Conservation (phyloP, 2,888 invertebrate genomes). For the Tenthredo scrophulariae region DNA sequence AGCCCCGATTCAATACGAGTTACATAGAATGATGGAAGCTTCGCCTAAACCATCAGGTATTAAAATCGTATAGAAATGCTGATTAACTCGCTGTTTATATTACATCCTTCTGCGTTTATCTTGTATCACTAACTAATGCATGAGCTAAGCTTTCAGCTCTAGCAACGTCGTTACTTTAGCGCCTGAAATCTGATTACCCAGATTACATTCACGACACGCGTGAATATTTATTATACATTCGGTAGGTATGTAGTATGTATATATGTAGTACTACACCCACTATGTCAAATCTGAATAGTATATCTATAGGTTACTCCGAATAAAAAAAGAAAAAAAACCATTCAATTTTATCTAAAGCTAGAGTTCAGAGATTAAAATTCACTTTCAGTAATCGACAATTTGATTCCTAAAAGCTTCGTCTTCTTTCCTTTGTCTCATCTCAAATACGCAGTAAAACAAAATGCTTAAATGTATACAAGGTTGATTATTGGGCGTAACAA, state of each 20-base stretch:
- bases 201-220: neutral
- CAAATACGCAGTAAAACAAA: too few species aligned
- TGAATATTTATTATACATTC: neutral
- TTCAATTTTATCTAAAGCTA: neutral
- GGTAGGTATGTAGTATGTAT: neutral
- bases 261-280: too few species aligned
- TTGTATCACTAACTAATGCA: neutral
- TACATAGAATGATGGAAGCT: neutral
- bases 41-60: neutral
- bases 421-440: neutral
- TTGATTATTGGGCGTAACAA: too few species aligned
- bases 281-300: neutral
- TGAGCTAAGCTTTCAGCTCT: neutral
- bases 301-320: neutral
- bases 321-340: neutral
- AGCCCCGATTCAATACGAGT: neutral
- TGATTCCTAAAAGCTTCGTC: neutral
- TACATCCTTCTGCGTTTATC: neutral
- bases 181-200: conserved; percentile 26
- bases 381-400: neutral
- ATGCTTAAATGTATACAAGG: neutral
- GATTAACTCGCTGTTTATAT: neutral
- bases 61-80: conserved; percentile 9
- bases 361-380: neutral
- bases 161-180: neutral